These are phyloP conservation scores for Alexandromys oeconomus DNA, from an alignment of 2,797 vertebrate genomes.

Conservation along the genomic window DNA sequence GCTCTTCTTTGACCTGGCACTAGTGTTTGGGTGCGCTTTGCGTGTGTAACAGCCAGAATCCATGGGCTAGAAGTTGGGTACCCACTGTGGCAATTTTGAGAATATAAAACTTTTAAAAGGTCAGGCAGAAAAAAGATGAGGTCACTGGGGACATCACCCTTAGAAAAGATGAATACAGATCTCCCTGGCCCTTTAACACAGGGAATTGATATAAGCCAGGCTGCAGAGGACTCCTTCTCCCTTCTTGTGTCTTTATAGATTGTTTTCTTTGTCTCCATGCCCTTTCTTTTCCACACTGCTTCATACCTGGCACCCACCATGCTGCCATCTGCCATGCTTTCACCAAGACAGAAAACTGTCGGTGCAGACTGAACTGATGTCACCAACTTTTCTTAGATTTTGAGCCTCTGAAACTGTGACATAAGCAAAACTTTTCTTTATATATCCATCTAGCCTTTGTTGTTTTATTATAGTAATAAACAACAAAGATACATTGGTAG, in stretches of 20 bases:
- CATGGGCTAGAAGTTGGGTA: not conserved
- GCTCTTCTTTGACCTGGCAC: not conserved
- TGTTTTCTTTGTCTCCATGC: not conserved
- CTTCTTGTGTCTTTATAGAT: not conserved
- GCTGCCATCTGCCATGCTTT: not conserved
- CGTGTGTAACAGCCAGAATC: not conserved
- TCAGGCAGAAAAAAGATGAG: not conserved
- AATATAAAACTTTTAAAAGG: not conserved
- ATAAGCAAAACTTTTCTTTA: not conserved
- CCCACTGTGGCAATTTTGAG: not conserved
- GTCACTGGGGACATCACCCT: not conserved
- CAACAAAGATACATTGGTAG: not conserved
- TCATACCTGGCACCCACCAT: not conserved
- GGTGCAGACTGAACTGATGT: not conserved
- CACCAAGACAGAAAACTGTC: not conserved
- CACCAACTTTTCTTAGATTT: not conserved
- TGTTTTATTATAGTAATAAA: not conserved
- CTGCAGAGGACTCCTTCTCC: not conserved
- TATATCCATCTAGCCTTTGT: not conserved
- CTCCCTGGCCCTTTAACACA: too few relatives aligned
- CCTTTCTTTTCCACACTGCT: not conserved
- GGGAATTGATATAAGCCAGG: not conserved
- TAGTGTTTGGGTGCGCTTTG: not conserved
- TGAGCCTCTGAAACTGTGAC: not conserved
- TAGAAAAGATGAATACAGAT: not conserved